Conservation (phyloP, 1,140 invertebrate genomes). For the Sinella curviseta region DNA sequence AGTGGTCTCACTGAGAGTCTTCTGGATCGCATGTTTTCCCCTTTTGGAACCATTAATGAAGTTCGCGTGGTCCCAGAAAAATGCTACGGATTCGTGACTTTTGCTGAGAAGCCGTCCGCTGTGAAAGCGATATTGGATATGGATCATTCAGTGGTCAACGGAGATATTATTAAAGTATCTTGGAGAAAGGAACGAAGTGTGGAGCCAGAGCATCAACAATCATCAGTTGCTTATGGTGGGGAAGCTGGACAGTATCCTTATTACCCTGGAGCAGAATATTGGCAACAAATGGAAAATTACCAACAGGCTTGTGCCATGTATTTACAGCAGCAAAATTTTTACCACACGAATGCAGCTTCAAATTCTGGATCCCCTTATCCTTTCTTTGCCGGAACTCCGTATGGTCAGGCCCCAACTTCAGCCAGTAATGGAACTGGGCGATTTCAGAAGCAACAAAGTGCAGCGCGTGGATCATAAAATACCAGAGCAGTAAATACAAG, state of each 20-base stretch:
- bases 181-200: background rate
- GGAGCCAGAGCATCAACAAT: background rate
- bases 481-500: too few relatives aligned
- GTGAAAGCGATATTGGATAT: background rate
- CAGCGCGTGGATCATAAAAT: too few relatives aligned
- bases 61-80: background rate
- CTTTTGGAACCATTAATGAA: background rate
- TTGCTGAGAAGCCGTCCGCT: background rate
- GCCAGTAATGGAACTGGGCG: too few relatives aligned
- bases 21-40: background rate
- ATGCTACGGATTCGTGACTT: background rate
- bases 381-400: too few relatives aligned
- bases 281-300: background rate
- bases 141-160: background rate
- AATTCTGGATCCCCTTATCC: too few relatives aligned
- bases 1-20: background rate
- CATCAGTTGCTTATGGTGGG: background rate
- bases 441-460: too few relatives aligned
- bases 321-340: background rate
- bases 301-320: background rate
- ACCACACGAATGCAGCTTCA: too few relatives aligned
- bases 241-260: background rate
- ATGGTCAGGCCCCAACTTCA: too few relatives aligned
- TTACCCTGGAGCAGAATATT: background rate
- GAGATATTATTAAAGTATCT: background rate